These are phyloP conservation scores for Corapipo altera DNA, from an alignment of 2,113 vertebrate species.

Conservation along the genomic window DNA sequence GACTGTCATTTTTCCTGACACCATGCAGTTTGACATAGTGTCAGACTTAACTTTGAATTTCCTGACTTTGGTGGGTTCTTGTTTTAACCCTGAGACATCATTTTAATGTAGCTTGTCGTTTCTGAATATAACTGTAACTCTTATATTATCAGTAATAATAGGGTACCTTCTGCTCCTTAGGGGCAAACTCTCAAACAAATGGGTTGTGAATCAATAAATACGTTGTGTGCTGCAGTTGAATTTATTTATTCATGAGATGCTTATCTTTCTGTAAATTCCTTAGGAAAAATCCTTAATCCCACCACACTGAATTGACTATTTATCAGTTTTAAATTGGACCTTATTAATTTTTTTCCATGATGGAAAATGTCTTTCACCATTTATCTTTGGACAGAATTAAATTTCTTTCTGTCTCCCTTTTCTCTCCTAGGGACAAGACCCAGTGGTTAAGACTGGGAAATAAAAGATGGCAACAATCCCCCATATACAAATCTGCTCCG, in stretches of 20 bases:
- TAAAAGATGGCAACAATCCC: constrained; percentile 45
- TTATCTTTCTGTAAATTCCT: constrained; percentile 75
- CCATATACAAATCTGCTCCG: background rate
- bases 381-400: background rate
- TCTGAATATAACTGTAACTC: constrained; percentile 69
- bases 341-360: constrained; percentile 71
- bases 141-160: constrained; percentile 76
- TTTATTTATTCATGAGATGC: constrained; percentile 81
- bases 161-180: constrained; percentile 66
- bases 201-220: constrained; percentile 79
- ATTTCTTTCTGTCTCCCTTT: constrained; percentile 40
- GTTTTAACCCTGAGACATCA: constrained; percentile 64
- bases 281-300: constrained; percentile 74
- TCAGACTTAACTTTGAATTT: constrained; percentile 65
- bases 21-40: constrained; percentile 40
- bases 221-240: constrained; percentile 53
- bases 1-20: constrained; percentile 66
- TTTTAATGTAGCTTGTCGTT: constrained; percentile 64
- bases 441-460: constrained; percentile 43
- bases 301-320: constrained; percentile 72
- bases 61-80: constrained; percentile 49
- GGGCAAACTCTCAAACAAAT: constrained; percentile 76
- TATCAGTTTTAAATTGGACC: constrained; percentile 77
- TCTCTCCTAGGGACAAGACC: constrained; percentile 17
- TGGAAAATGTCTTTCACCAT: constrained; percentile 19